Evolutionary conservation across 2,888 invertebrate genomes (phyloP), one percentile per base, ranked within the genome.

Genomic region (Habroteleia sp.): DNA sequence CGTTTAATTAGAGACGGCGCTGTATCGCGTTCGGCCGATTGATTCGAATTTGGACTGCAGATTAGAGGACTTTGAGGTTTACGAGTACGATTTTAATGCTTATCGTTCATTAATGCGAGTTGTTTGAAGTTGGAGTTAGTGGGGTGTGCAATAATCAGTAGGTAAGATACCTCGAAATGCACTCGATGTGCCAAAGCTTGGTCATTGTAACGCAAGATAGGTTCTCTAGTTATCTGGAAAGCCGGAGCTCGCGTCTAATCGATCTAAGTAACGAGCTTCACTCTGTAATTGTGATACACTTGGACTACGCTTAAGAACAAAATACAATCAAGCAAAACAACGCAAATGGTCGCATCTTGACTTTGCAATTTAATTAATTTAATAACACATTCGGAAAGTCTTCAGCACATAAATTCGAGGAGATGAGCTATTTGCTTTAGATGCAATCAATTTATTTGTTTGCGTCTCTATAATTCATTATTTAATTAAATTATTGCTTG

Each of bases 191-290:
- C 17, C 48, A 35, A 46, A 52, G 60, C 66, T 52, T 20, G 66
- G 52, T 60, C 60, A 54, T 60, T 73, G 52, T 60, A 58, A 60
- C 58, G 52, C 65, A 37, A 44, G 50, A 60, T 65, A 44, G 58
- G 60, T 65, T 73, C 52, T 37, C 41, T 14, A 39, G 58, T 58
- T 58, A 50, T 65, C 56, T 48, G 62, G 31, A 68, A 54, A 71
- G 62, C 60, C 39, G 50, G 14, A 20, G 69, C 31, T 17, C 31
- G 25, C 37, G 58, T 46, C 71, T 81, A 82, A 85, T 84, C 82
- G 81, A 84, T 83, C 83, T 80, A 81, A 84, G 80, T 81, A 82
- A 81, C 76, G 77, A 83, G 82, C 84, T 84, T 82, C 52, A 23
- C 65, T 60, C 52, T 52, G 52, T 71, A 65, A 75, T 71, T 75